Evolutionary conservation across 2,888 invertebrate species (phyloP), one percentile per base, ranked within the genome.

Genomic region (Acrobasis suavella): DNA sequence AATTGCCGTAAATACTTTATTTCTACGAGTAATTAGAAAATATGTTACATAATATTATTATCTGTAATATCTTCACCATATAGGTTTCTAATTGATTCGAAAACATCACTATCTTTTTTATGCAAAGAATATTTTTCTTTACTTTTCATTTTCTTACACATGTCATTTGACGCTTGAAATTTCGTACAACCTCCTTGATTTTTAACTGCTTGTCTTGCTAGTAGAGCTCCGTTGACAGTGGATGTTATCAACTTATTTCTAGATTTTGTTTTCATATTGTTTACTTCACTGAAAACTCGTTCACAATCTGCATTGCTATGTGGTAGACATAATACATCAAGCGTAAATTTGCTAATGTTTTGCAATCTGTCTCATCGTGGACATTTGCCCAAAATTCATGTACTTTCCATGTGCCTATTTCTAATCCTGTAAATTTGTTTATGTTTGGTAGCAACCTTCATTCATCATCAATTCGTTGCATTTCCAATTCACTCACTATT

Each of bases 1-100:
- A 46, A 6, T 46, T 46, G 46, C 46, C 46, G 46, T 46, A 46
- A n/a, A n/a, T n/a, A 46, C n/a, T 46, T 46, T n/a, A 46, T 46
- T 12, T 12, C 12, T 12, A 46, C 12, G n/a, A 46, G n/a, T 12
- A 46, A 46, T 10, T 46, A 46, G n/a, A 12, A 46, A 46, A 46
- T 46, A n/a, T 12, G 14, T 12, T 14, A 46, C 22, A 22, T 22
- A 49, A 49, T 5, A n/a, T 49, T 49, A 49, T 15, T 49, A 49
- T 49, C 8, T 9, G 49, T 49, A n/a, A 49, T 49, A 7, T 49
- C 49, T 49, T 49, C 49, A 49, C 49, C 49, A n/a, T 49, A 49
- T 1, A 49, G 49, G 6, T 49, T 49, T 49, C 15, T 49, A 1
- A 49, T 49, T 2, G 2, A 6, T 32, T 32, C 32, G 2, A 32